Evolutionary conservation across 2,113 vertebrate genomes (phyloP).

Genomic region (Arothron firmamentum): DNA sequence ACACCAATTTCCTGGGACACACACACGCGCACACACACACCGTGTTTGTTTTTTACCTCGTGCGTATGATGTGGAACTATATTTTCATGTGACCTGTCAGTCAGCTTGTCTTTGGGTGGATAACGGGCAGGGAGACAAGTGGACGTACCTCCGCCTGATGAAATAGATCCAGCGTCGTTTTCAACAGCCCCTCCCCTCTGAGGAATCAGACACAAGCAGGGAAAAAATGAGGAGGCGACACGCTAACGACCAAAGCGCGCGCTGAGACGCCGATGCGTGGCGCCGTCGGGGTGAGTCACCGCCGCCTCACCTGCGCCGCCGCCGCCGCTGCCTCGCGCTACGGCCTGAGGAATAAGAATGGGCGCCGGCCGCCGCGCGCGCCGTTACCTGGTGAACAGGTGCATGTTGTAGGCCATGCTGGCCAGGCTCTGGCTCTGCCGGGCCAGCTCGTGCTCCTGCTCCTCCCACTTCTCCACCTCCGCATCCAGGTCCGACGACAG

Average conservation of each 20-base stretch:
- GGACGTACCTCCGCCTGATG: constrained; percentile 88
- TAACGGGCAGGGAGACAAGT: neutral
- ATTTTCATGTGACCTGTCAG: neutral
- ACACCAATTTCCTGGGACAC: constrained; percentile 29
- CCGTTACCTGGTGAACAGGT: constrained; percentile 92
- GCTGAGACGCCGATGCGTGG: neutral
- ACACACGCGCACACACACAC: too few species aligned
- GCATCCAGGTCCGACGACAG: constrained; percentile 88
- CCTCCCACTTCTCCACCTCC: constrained; percentile 92
- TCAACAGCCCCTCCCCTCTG: constrained; percentile 95
- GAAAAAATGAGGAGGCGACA: constrained; percentile 21
- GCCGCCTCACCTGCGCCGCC: neutral
- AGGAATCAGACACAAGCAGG: constrained; percentile 50
- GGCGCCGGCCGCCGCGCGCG: neutral
- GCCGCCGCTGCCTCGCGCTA: too few species aligned
- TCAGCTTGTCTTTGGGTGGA: neutral
- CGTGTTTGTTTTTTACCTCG: constrained; percentile 17
- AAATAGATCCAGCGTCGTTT: constrained; percentile 93
- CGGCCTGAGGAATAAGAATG: neutral
- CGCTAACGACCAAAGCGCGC: neutral
- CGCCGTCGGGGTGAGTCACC: constrained; percentile 18
- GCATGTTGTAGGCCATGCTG: constrained; percentile 91
- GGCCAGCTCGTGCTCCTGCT: constrained; percentile 87
- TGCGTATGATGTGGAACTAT: too few species aligned
- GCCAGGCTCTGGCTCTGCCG: constrained; percentile 86